Evolutionary conservation across 2,113 vertebrate species (phyloP), one percentile per base, ranked within the genome.

Genomic region (Zingel zingel): DNA sequence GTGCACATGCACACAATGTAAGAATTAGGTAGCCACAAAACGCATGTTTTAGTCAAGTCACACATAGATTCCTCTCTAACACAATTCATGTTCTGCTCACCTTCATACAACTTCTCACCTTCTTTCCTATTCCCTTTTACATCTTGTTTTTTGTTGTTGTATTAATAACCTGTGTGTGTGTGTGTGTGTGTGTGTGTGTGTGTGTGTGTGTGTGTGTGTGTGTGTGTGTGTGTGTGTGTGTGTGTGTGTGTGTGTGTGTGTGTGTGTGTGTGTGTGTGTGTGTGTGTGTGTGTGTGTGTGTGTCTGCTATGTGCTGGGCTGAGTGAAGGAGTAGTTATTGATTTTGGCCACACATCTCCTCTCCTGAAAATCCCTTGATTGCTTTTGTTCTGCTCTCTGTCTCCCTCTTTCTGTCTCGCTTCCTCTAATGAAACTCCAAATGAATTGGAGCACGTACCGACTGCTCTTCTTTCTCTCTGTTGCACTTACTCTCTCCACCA

Each of bases 381-480:
- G 95, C 95, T 95, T 96, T 96, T 96, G 96, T 96, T 96, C 94
- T 92, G 94, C 94, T 95, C 77, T 76, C 83, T 70, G 91, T 91
- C 87, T 93, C 88, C 74, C 88, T 84, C 86, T 91, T 69, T 90
- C 86, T 85, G 78, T 91, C 91, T 92, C 83, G 76, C 87, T 87
- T 89, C 86, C 87, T 93, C 91, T 94, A 93, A 94, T 94, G 92
- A 94, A 95, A 94, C 92, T 95, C 93, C 92, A 74, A 94, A 95
- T 93, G 92, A 95, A 94, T 93, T 93, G 94, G 87, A 93, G 90
- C 93, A 94, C 92, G 90, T 90, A 93, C 76, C 18, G 77, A 79
- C 84, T 84, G 87, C 56, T 86, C 86, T 69, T 74, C 86, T 80
- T 82, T 56, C 84, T 73, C 73, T 25, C 81, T 69, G 25, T 73